These are phyloP conservation scores for Leptopilina drosophilae DNA, from an alignment of 2,888 invertebrate species.

Conservation along the genomic window DNA sequence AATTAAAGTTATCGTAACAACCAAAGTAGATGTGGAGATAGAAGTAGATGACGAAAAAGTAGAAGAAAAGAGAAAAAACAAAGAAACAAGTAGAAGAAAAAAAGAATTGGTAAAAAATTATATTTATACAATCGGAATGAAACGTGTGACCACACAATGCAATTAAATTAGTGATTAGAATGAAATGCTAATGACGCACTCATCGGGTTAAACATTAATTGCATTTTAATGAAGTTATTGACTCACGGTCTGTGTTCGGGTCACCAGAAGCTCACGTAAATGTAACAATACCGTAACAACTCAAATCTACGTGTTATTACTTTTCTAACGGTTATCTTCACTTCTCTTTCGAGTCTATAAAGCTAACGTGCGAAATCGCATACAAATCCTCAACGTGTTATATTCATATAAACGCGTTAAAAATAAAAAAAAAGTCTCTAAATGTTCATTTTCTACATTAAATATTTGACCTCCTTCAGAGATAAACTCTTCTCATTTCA, in stretches of 20 bases:
- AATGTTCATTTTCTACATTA: conserved; percentile 25
- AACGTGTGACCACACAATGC: too few species aligned
- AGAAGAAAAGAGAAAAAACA: too few species aligned
- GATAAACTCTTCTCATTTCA: conserved; percentile 24
- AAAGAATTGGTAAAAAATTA: too few species aligned
- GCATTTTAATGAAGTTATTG: conserved; percentile 59
- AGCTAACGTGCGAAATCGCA: conserved; percentile 18
- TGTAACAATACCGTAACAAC: conserved; percentile 33
- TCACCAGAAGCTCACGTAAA: conserved; percentile 39
- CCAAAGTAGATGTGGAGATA: too few species aligned
- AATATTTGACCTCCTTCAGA: conserved; percentile 37
- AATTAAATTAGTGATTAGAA: background rate
- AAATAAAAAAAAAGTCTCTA: conserved; percentile 13
- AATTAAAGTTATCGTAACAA: too few species aligned
- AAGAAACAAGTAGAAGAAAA: too few species aligned
- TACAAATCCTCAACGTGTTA: too few species aligned
- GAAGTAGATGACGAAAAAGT: too few species aligned
- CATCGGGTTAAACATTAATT: conserved; percentile 43
- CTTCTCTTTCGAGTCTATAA: conserved; percentile 27
- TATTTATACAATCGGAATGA: too few species aligned
- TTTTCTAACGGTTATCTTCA: conserved; percentile 58
- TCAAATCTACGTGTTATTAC: conserved; percentile 51
- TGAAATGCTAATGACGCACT: background rate
- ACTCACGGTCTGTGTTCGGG: conserved; percentile 49
- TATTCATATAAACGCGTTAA: conserved; percentile 7